Base-by-base conservation (phyloP, 2,797 vertebrate species). In the Rhinophrynus dorsalis region DNA sequence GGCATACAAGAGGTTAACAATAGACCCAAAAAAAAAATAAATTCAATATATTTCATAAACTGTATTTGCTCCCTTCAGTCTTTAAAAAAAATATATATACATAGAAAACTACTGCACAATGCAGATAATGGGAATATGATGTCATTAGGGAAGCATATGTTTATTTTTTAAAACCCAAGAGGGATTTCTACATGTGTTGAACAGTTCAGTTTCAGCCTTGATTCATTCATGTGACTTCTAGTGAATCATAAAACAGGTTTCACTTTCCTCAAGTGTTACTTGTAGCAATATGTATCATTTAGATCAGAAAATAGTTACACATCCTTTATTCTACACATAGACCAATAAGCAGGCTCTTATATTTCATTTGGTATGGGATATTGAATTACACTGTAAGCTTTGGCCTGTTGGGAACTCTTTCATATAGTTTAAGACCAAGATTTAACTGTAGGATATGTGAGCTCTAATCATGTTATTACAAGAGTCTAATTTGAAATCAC, bases 111-210 rank as follows among this genome's bases (percentile, higher is more conserved):
- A 67, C 62, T 60, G 78, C 78, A 80, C 80, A 85, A 83, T 78
- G 82, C 85, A 88, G 87, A 90, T 87, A 83, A 85, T 66, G 80
- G 67, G 79, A 83, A 75, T 79, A 74, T 77, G 76, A 89, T 84
- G 85, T 90, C 82, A 79, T 87, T 83, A 75, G 81, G 74, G 79
- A 78, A 77, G 76, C 59, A 58, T 68, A 80, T 89, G 90, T 82
- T 93, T 94, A 87, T 92, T 94, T 94, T 92, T 88, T 85, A 87
- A 85, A 82, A 80, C 81, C 83, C 91, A 87, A 29, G 29, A 77
- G 85, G 87, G 91, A 91, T 80, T 79, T 66, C 74, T 87, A 85
- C 89, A 84, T 85, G 84, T 84, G 86, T 75, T 81, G 52, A 68
- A 68, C 78, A 73, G 73, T 76, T 82, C 77, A 78, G 78, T 87